phyloP scores from a whole-genome alignment of 2,797 vertebrate species.

The Phaenicophaeus curvirostris region DNA sequence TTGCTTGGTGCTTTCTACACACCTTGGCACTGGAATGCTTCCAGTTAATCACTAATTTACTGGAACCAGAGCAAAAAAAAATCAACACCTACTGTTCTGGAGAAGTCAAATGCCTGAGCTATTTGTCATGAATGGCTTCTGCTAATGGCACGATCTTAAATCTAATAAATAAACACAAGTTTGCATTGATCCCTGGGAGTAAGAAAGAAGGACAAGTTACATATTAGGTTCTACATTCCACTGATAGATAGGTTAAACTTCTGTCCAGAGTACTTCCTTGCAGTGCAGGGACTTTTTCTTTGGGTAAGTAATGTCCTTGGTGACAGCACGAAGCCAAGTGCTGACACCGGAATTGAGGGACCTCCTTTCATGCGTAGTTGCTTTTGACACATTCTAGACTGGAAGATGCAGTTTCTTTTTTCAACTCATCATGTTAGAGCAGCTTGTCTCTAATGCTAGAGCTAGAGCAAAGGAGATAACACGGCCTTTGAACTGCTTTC shows the following conservation, averaged over 20 bases:
- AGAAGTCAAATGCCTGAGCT: not conserved
- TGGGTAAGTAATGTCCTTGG: not conserved
- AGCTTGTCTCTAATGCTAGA: not conserved
- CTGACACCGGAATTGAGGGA: not conserved
- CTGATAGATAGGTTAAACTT: not conserved
- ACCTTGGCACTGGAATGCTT: not conserved
- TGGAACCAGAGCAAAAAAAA: conserved; percentile 16
- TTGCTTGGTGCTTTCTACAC: not conserved
- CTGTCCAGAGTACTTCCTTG: not conserved
- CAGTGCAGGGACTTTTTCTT: not conserved
- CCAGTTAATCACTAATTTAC: not conserved
- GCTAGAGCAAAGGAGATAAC: not conserved
- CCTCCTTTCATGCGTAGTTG: not conserved
- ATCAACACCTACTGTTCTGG: not conserved
- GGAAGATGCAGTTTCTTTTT: not conserved
- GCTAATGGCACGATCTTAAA: not conserved
- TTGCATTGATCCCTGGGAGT: not conserved
- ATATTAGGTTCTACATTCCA: not conserved
- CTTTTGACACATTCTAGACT: not conserved
- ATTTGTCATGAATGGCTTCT: not conserved
- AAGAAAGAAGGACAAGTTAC: not conserved
- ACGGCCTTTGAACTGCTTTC: not conserved
- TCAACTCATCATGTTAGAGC: not conserved
- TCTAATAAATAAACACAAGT: not conserved
- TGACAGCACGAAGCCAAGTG: not conserved